A percentile compares a stretch with the other conserved stretches of the same genome.
Evolutionary conservation across 2,797 vertebrate species (phyloP).

Genomic region (Lepilemur septentrionalis): DNA sequence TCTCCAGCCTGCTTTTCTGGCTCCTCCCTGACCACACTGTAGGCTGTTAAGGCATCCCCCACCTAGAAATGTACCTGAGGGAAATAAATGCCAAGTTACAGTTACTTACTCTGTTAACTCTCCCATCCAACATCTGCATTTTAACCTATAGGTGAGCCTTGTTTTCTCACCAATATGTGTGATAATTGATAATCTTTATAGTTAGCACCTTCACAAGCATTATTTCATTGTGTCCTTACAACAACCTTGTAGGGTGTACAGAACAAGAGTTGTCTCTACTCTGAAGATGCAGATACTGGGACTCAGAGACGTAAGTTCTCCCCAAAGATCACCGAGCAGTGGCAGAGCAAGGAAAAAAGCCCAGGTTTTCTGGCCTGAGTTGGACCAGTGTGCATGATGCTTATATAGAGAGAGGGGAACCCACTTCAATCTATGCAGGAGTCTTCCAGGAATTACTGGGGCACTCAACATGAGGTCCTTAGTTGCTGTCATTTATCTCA

Average conservation of each 20-base stretch:
- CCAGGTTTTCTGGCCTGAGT: not conserved
- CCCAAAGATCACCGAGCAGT: not conserved
- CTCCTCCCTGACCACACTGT: not conserved
- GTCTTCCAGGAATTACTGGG: not conserved
- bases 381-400: not conserved
- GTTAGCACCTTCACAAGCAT: not conserved
- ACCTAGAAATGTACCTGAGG: not conserved
- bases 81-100: not conserved
- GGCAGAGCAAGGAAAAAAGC: not conserved
- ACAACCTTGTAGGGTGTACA: not conserved
- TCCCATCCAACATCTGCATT: not conserved
- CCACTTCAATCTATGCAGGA: not conserved
- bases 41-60: not conserved
- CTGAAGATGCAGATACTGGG: not conserved
- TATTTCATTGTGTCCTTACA: not conserved
- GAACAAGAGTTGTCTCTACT: not conserved
- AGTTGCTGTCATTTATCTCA: not conserved
- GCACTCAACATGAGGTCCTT: not conserved
- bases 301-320: not conserved
- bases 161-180: not conserved
- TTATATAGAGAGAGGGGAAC: not conserved
- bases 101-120: not conserved
- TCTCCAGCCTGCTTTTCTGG: not conserved
- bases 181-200: not conserved
- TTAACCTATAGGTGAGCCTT: not conserved